A percentile compares a stretch with the other conserved stretches of the same genome.
These are phyloP conservation scores for Xyrauchen texanus DNA, from an alignment of 2,113 vertebrate genomes.

Conservation along the genomic window DNA sequence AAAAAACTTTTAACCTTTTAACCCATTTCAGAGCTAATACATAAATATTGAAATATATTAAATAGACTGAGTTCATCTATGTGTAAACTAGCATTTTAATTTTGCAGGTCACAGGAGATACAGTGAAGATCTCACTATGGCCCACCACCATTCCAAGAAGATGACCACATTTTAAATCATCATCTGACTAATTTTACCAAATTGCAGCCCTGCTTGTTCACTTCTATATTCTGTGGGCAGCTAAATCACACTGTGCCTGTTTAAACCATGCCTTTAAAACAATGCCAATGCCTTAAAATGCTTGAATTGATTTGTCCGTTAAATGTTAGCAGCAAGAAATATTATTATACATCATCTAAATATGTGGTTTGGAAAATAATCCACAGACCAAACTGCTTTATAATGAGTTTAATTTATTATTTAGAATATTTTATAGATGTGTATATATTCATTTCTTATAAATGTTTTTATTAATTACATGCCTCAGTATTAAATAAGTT, in stretches of 20 bases:
- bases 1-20: no score
- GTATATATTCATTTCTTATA: not conserved
- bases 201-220: not conserved
- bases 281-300: not conserved
- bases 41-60: no score
- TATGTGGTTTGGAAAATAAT: not conserved
- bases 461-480: not conserved
- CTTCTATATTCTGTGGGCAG: not conserved
- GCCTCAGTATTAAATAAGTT: not conserved
- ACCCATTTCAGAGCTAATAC: no score
- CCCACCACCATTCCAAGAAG: constrained; percentile 53
- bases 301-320: not conserved
- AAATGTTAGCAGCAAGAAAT: not conserved
- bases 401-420: not conserved
- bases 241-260: not conserved
- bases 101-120: constrained; percentile 34
- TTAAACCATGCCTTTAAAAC: not conserved
- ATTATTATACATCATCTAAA: not conserved
- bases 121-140: constrained; percentile 54
- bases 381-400: not conserved
- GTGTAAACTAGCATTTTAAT: not conserved
- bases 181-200: constrained; percentile 5
- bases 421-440: not conserved
- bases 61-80: not conserved
- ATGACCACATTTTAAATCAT: constrained; percentile 35